These are phyloP conservation scores for Apogon hyalosoma DNA, from an alignment of 2,797 vertebrate genomes.

Conservation along the genomic window DNA sequence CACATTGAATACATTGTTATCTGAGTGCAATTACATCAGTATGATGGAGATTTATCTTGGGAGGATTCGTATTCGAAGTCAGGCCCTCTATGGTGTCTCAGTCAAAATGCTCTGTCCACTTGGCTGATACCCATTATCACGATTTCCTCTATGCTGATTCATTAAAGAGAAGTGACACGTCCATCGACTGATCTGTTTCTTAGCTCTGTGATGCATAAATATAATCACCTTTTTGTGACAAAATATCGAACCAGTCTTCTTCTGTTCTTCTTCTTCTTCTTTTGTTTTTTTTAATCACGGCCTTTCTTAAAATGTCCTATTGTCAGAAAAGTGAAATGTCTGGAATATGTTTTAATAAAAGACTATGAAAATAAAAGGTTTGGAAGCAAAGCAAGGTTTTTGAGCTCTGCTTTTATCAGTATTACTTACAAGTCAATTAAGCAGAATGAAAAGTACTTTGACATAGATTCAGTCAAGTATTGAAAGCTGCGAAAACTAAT, in stretches of 20 bases:
- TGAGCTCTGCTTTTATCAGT: too few relatives aligned
- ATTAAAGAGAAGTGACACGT: neutral
- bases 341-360: too few relatives aligned
- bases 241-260: conserved; percentile 1
- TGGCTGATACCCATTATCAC: neutral
- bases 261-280: neutral
- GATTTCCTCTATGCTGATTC: neutral
- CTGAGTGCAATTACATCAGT: neutral
- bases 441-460: too few relatives aligned
- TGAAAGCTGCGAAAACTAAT: too few relatives aligned
- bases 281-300: neutral
- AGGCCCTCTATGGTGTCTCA: too few relatives aligned
- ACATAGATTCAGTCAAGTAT: too few relatives aligned
- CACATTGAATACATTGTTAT: neutral
- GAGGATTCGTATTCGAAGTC: too few relatives aligned
- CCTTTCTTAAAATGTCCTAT: neutral
- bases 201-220: neutral
- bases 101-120: neutral
- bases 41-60: neutral
- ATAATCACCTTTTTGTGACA: conserved; percentile 1
- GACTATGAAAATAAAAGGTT: too few relatives aligned
- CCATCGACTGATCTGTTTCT: conserved; percentile 5
- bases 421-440: too few relatives aligned
- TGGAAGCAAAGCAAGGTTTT: too few relatives aligned
- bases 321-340: neutral